Percentiles rank a stretch among this genome's conserved stretches.
Evolutionary conservation across 1,140 invertebrate species (phyloP).

Genomic region (Gerris buenoi): DNA sequence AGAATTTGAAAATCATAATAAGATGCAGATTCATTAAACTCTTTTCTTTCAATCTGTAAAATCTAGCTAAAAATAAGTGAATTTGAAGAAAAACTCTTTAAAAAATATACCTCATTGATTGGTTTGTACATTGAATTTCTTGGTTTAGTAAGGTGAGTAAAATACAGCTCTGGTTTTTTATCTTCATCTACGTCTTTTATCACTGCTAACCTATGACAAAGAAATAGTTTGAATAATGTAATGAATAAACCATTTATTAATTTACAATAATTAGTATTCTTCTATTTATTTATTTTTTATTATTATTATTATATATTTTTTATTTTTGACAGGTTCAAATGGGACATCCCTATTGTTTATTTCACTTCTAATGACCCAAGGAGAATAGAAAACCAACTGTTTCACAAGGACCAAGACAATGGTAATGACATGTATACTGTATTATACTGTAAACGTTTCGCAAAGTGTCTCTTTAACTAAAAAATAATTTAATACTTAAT

Average conservation of each 20-base stretch:
- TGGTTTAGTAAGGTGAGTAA: neutral
- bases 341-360: constrained; percentile 70
- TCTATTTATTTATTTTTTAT: no score
- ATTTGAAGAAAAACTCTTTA: no score
- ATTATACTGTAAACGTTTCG: neutral
- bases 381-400: constrained; percentile 2
- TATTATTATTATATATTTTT: no score
- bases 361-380: constrained; percentile 40
- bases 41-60: no score
- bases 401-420: constrained; percentile 4
- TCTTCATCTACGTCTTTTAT: neutral
- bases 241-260: no score
- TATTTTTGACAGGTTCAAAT: constrained; percentile 61
- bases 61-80: no score
- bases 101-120: neutral
- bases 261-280: no score
- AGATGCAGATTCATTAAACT: no score
- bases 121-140: neutral
- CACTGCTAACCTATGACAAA: neutral
- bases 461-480: no score
- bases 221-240: no score
- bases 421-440: neutral
- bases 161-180: neutral
- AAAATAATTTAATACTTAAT: no score
- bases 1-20: no score